Conservation (phyloP, 2,888 invertebrate species). For the Pseudeuparius sepicola region DNA sequence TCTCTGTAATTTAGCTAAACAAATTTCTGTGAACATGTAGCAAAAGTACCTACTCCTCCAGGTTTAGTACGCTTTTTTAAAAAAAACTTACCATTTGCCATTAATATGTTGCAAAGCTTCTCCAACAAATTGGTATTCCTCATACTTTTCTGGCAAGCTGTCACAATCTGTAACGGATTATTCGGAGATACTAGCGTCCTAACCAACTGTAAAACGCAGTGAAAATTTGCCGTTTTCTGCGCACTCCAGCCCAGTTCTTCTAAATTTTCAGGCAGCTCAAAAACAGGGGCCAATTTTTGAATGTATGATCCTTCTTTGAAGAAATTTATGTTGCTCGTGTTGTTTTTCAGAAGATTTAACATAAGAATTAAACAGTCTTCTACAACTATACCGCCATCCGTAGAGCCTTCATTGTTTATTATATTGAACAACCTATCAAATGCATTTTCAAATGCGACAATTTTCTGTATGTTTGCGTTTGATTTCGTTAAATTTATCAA, state of each 20-base stretch:
- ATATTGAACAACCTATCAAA: conserved; percentile 94
- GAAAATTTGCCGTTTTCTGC: conserved; percentile 90
- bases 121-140: conserved; percentile 72
- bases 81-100: conserved; percentile 66
- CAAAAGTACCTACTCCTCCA: too few relatives aligned
- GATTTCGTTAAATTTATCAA: conserved; percentile 87
- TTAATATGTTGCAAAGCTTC: conserved; percentile 78
- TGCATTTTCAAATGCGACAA: conserved; percentile 98
- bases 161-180: conserved; percentile 72
- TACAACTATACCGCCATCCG: conserved; percentile 94
- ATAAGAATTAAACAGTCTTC: conserved; percentile 93
- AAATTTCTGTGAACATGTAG: too few relatives aligned
- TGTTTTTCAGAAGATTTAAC: conserved; percentile 87
- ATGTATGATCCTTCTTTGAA: conserved; percentile 98
- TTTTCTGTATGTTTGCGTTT: conserved; percentile 96
- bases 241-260: conserved; percentile 77
- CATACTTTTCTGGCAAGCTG: conserved; percentile 83
- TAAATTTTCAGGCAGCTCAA: conserved; percentile 59
- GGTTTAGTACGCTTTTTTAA: too few relatives aligned
- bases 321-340: conserved; percentile 95
- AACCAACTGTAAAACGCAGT: conserved; percentile 83
- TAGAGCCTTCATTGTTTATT: conserved; percentile 53
- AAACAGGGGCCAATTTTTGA: conserved; percentile 82
- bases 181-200: conserved; percentile 88
- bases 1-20: too few relatives aligned